phyloP scores from a whole-genome alignment of 1,140 invertebrate species.

The Leptopilina clavipes region DNA sequence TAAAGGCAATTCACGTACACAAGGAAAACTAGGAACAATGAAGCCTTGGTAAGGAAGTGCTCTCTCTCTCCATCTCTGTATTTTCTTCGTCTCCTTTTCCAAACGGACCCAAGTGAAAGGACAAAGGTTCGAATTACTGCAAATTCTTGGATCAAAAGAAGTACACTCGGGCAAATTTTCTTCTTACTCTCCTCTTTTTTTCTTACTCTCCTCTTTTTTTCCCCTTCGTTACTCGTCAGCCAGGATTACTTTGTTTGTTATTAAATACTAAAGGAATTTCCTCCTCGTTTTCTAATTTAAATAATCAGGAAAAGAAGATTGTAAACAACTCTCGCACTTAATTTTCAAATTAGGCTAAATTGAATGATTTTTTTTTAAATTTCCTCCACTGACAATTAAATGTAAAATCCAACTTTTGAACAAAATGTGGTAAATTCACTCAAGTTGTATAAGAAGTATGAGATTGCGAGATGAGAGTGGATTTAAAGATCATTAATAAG shows the following conservation, averaged over 20 bases:
- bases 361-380: neutral
- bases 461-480: conserved; percentile 65
- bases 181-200: neutral
- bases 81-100: neutral
- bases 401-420: conserved; percentile 39
- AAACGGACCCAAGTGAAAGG: neutral
- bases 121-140: conserved; percentile 29
- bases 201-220: neutral
- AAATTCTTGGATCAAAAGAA: conserved; percentile 25
- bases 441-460: conserved; percentile 60
- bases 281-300: neutral
- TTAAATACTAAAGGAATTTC: neutral
- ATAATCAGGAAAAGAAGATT: neutral
- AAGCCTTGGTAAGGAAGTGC: conserved; percentile 25
- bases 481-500: conserved; percentile 69
- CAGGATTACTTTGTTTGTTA: conserved; percentile 10
- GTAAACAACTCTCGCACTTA: neutral
- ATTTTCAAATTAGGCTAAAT: neutral
- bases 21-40: conserved; percentile 13
- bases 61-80: neutral
- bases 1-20: conserved; percentile 22
- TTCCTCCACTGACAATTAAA: neutral
- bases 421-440: conserved; percentile 51
- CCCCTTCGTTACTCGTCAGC: neutral
- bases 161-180: neutral